Conservation (phyloP, 2,888 invertebrate species). For the Phasia obesa region DNA sequence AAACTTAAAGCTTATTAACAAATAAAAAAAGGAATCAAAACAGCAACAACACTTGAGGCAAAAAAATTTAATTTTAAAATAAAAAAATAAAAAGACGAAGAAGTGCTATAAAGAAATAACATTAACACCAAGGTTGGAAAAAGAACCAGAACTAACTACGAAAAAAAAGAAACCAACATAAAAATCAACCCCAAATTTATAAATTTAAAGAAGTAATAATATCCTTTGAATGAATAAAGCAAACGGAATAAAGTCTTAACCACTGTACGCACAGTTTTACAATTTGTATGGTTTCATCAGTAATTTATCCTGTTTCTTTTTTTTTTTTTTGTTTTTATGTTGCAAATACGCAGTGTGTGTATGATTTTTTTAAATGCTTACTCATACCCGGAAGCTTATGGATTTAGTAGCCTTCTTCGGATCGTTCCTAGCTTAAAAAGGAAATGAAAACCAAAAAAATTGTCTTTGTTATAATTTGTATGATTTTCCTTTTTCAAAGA, state of each 20-base stretch:
- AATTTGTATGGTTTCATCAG: constrained; percentile 67
- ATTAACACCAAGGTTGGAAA: constrained; percentile 35
- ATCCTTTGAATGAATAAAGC: constrained; percentile 55
- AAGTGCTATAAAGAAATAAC: constrained; percentile 7
- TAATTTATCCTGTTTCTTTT: constrained; percentile 51
- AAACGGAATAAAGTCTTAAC: constrained; percentile 23
- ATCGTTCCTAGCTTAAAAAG: not conserved
- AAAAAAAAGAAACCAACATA: constrained; percentile 14
- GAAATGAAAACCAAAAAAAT: constrained; percentile 37
- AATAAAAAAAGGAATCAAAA: constrained; percentile 25
- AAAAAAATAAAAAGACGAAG: constrained; percentile 3
- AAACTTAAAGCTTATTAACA: constrained; percentile 49
- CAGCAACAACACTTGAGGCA: constrained; percentile 38
- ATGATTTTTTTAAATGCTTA: constrained; percentile 21
- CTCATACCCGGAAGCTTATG: constrained; percentile 37
- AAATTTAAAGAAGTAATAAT: constrained; percentile 45
- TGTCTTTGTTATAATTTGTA: constrained; percentile 6
- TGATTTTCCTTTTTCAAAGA: not conserved
- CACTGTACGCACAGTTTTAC: constrained; percentile 48
- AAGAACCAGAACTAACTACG: not conserved
- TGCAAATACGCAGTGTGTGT: constrained; percentile 15
- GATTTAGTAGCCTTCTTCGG: constrained; percentile 9
- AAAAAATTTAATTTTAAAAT: constrained; percentile 43
- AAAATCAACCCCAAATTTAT: constrained; percentile 37
- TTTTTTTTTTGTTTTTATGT: not conserved